Evolutionary conservation across 2,797 vertebrate species (phyloP), one percentile per base, ranked within the genome.

Genomic region (Petrocephalus schoutedeni): DNA sequence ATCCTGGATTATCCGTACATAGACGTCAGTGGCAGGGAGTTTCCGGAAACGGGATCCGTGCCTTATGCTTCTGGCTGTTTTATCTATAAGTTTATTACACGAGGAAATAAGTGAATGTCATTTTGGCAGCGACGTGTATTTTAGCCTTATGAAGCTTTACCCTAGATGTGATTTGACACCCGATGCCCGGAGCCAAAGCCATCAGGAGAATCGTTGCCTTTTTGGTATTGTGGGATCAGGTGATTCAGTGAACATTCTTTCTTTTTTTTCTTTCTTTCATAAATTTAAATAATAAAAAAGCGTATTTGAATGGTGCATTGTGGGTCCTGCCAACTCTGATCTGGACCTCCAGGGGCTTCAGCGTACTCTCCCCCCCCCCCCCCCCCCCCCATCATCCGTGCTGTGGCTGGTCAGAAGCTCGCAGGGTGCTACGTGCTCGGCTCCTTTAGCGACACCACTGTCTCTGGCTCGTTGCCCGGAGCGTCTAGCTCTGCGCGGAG

Each of bases 391-490:
- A 58, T 45, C 61, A 45, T 89, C 91, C 86, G 1, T 90, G 84
- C 90, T 36, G 92, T 92, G 91, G 92, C 92, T 92, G 90, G 92
- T 89, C 80, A 16, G 85, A 67, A 57, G 88, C 91, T 94, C 93
- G 91, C 91, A 21, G 91, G 93, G 92, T 90, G 94, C 59, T 53
- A 89, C 59, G 88, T 89, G 90, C 93, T 94, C 94, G 92, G 93
- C 94, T 95, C 94, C 93, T 95, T 93, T 95, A 91, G 89, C 92
- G 94, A 93, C 92, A 57, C 92, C 94, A 94, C 94, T 94, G 95
- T 96, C 95, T 94, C 92, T 96, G 95, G 95, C 94, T 92, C 89
- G 12, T 89, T 94, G 94, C 95, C 95, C 93, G 92, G 92, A 91
- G 92, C 51, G 92, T 94, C 94, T 94, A 91, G 90, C 91, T 90